Evolutionary conservation across 1,140 invertebrate species (phyloP).

Genomic region (Drosophila tani): DNA sequence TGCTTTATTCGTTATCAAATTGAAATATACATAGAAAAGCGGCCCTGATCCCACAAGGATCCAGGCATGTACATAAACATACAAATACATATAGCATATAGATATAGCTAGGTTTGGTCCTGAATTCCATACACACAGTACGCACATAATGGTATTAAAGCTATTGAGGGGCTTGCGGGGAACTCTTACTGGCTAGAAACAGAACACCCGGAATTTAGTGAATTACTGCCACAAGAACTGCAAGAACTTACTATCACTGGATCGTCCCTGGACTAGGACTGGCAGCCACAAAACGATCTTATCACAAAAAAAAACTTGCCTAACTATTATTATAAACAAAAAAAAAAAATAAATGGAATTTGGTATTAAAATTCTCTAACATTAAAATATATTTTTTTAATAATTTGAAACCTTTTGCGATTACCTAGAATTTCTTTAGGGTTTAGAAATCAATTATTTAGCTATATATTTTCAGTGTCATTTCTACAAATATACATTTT

Average conservation of each 20-base stretch:
- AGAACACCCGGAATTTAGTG: conserved; percentile 43
- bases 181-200: conserved; percentile 27
- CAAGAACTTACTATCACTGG: conserved; percentile 60
- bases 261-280: conserved; percentile 16
- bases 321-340: conserved; percentile 24
- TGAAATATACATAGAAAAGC: conserved; percentile 1
- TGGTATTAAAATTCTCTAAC: no score
- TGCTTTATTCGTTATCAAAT: conserved; percentile 37
- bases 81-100: background rate
- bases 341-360: conserved; percentile 6
- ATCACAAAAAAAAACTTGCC: conserved; percentile 53
- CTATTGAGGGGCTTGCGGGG: conserved; percentile 12
- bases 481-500: background rate
- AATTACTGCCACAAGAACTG: conserved; percentile 13
- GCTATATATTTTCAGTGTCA: no score
- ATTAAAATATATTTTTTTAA: no score
- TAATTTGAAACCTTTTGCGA: no score
- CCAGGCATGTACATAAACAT: conserved; percentile 6
- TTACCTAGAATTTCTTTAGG: no score
- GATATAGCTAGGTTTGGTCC: conserved; percentile 17
- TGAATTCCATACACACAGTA: conserved; percentile 3
- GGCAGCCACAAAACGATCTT: conserved; percentile 48
- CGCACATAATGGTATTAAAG: conserved; percentile 19
- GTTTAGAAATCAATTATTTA: no score
- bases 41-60: conserved; percentile 14